Evolutionary conservation across 2,888 invertebrate genomes (phyloP), one percentile per base, ranked within the genome.

Genomic region (Chorisops tibialis): DNA sequence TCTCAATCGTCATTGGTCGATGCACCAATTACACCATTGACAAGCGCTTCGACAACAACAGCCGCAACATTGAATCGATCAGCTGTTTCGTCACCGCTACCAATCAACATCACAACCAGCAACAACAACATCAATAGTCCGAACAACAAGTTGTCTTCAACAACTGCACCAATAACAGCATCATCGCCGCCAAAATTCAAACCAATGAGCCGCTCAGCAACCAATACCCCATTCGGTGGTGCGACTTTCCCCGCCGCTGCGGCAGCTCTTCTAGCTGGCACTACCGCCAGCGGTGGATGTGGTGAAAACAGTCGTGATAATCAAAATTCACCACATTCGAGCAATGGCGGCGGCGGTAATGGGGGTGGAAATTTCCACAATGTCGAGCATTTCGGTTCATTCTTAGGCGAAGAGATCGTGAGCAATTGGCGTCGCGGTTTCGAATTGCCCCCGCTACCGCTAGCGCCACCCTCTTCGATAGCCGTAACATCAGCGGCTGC

Each of bases 401-500:
- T 86, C 74, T 82, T 90, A 75, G 91, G 91, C 78, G 89, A 90
- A 78, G 90, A 91, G 78, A 87, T 91, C 77, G 91, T 91, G 77
- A 86, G 85, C 71, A 86, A 87, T 76, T 88, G 88, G 87, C 84
- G 88, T 74, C 85, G 87, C 71, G 85, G 85, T 71, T 81, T 87
- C 74, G 87, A 87, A 75, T 67, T 68, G 76, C 81, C 69, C 73
- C 77, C 69, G 72, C 74, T 74, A 71, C 80, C 66, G 76, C 77
- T 66, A 74, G 77, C 72, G 71, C 75, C 65, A 21, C 59, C 61
- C 9, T 59, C 64, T 7, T 39, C 54, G 16, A 62, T 67, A 50
- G 56, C 48, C 16, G 54, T 62, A 51, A 43, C 47, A 30, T 16
- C 45, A 16, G 60, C 60, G 18, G 35, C 59, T 5, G 56, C 63